Conservation (phyloP, 2,888 invertebrate species). For the Parnassius mnemosyne region DNA sequence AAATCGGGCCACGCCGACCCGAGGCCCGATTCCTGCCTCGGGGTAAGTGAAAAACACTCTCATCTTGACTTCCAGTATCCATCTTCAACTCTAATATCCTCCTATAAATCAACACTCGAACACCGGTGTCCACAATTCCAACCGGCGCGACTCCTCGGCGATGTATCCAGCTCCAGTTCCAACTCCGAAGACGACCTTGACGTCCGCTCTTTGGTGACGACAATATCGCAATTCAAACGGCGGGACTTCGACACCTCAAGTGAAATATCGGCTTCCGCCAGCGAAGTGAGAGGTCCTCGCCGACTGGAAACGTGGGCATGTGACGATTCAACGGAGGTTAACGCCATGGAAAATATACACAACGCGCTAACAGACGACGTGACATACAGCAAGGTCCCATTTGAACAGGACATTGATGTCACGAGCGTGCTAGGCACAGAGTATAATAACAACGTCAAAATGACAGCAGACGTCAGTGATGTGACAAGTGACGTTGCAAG, state of each 20-base stretch:
- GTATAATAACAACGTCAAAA: too few species aligned
- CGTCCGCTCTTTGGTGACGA: conserved; percentile 22
- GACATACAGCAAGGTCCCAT: not conserved
- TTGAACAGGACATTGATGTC: not conserved
- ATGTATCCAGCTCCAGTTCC: conserved; percentile 21
- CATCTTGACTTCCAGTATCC: not conserved
- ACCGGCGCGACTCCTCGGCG: conserved; percentile 20
- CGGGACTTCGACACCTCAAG: conserved; percentile 31
- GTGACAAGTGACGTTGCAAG: conserved; percentile 6
- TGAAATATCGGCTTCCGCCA: conserved; percentile 54
- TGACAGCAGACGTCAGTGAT: too few species aligned
- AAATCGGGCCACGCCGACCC: conserved; percentile 71
- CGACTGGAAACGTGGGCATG: conserved; percentile 47
- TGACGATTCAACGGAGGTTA: conserved; percentile 16
- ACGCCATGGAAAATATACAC: not conserved
- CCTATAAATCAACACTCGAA: not conserved
- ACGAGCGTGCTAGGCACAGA: too few species aligned
- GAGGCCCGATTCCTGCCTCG: conserved; percentile 46
- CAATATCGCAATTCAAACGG: conserved; percentile 18
- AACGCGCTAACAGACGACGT: too few species aligned
- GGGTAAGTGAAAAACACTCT: conserved; percentile 47
- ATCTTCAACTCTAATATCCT: not conserved
- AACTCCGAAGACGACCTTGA: conserved; percentile 20
- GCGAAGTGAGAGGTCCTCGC: conserved; percentile 45
- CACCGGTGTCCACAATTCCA: conserved; percentile 4